Evolutionary conservation across 2,113 vertebrate species (phyloP), one percentile per base, ranked within the genome.

Genomic region (Barbus barbus): DNA sequence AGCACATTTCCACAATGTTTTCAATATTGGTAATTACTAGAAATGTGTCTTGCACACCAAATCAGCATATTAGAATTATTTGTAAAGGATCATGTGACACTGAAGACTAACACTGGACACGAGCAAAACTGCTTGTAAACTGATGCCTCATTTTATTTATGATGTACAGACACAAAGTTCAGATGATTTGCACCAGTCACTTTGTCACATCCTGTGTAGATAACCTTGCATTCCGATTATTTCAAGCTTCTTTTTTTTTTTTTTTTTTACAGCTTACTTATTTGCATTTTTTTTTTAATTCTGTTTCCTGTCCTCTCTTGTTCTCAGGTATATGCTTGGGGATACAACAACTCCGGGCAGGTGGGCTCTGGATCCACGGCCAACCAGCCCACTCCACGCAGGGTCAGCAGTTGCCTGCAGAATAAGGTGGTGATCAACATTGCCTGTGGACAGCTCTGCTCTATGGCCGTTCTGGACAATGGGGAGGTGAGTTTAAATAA

Each of bases 281-380:
- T 33, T 33, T 36, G 4, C 5, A 36, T 36, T 38, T 38, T 38
- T 38, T 36, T 44, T 44, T 48, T 46, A 0, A 9, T 56, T 7
- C 14, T 2, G 73, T 14, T 81, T 3, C 91, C 16, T 85, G 79
- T 84, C 89, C 81, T 78, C 41, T 90, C 5, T 12, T 31, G 60
- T 72, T 9, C n/a, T 24, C 82, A 99, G 98, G 97, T 99, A 0
- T 99, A 94, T 74, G 97, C 98, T 0, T 99, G 98, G 98, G 98
- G 98, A 65, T 99, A 98, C 91, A 99, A 99, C 90, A 99, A 99
- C 91, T 99, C 97, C 0, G 98, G 98, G 44, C 98, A 99, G 91
- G 96, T 99, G 69, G 98, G 98, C 9, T 99, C 98, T 6, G 98
- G 98, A 5, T 99, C 98, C 24, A 99, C 97, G 31, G 97, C 96